Base-by-base conservation (phyloP, 2,888 invertebrate genomes). In the Hypsopygia costalis region DNA sequence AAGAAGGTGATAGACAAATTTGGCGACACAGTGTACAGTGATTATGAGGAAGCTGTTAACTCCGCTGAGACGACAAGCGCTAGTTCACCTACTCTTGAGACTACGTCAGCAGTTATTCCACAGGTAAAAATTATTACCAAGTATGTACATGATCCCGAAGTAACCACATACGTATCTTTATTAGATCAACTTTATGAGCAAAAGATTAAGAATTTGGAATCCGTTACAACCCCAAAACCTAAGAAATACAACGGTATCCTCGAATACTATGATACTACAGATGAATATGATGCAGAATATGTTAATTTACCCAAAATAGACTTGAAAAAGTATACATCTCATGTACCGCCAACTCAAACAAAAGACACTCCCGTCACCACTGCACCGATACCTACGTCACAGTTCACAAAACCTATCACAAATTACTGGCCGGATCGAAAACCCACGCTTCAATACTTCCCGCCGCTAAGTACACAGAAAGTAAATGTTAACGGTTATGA, bases 371-470 rank as follows among this genome's bases (percentile, higher is more conserved):
- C 42, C 11, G 43, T 49, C 0, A 40, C 51, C 1, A 45, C 54
- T 1, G 53, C 66, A 1, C 45, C 62, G 3, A 8, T 39, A 2
- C 46, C 52, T 1, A 51, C 58, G 1, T 33, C 55, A 10, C 42
- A 51, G 1, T 47, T 44, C 6, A 58, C 61, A 8, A 57, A 53
- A 33, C 52, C 56, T 1, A 50, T 53, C 32, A 47, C 44, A 3
- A 49, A 45, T 5, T 57, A 56, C 21, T 45, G 56, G 10, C 69
- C 78, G 0, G 76, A 79, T 3, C 65, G 83, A 34, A 69, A 69
- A 35, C 71, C 81, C 1, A 85, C 86, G 0, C 43, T 87, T 3
- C 82, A 86, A 46, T 85, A 82, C 53, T 88, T 87, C 53, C 86
- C 87, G 9, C 87, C 87, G 1, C 58, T 62, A 39, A 54, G 51